These are phyloP conservation scores for Anthopleura sola DNA, from an alignment of 64 coral and sea anemone genomes.

Conservation along the genomic window DNA sequence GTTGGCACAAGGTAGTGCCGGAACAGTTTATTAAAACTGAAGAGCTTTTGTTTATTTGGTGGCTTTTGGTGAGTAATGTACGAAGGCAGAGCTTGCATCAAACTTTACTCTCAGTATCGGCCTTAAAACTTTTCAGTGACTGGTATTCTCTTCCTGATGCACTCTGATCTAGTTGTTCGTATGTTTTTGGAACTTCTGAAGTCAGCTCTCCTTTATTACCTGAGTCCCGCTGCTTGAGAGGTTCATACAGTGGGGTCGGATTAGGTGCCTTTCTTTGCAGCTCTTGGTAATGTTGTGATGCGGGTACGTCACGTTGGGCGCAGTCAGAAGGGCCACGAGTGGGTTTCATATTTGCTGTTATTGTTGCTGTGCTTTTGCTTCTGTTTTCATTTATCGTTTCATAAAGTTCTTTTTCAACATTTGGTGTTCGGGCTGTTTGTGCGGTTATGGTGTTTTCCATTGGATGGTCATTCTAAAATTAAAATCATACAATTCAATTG, in stretches of 20 bases:
- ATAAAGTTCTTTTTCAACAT: neutral
- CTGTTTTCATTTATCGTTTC: neutral
- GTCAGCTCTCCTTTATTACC: neutral
- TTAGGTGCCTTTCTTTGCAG: neutral
- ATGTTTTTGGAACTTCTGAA: neutral
- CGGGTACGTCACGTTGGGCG: neutral
- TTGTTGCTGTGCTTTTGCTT: neutral
- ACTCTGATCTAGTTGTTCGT: neutral
- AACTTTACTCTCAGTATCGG: neutral
- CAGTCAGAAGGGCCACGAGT: neutral
- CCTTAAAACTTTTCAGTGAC: neutral
- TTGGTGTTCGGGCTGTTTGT: neutral
- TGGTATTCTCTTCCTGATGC: neutral
- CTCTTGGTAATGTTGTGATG: neutral
- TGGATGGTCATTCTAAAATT: neutral
- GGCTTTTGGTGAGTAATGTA: no score
- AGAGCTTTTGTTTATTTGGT: no score
- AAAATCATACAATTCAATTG: neutral
- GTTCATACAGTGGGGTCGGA: neutral
- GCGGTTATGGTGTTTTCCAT: neutral
- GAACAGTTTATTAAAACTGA: no score
- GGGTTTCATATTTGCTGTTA: neutral
- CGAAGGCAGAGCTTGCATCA: no score
- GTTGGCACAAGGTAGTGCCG: no score
- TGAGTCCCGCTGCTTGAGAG: neutral